These are phyloP conservation scores for Malacoctenus gilli DNA, from an alignment of 2,797 vertebrate species.

Conservation along the genomic window DNA sequence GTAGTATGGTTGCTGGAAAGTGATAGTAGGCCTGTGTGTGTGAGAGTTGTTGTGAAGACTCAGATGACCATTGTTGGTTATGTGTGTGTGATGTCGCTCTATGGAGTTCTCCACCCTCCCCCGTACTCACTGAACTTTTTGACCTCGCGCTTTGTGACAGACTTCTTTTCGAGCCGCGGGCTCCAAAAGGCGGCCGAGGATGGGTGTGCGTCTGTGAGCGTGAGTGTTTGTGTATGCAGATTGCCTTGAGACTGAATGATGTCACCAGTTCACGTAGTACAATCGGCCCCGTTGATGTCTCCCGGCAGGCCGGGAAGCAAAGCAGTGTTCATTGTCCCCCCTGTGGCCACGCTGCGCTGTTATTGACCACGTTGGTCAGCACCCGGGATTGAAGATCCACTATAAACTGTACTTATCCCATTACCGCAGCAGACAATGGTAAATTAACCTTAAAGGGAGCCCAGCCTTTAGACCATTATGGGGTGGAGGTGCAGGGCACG, in stretches of 20 bases:
- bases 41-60: conserved; percentile 47
- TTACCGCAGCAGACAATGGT: conserved; percentile 39
- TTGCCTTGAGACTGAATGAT: conserved; percentile 63
- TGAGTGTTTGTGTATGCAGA: conserved; percentile 23
- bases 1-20: conserved; percentile 50
- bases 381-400: conserved; percentile 46
- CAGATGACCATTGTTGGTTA: conserved; percentile 70
- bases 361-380: conserved; percentile 50
- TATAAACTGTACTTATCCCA: conserved; percentile 46
- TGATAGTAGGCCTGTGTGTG: conserved; percentile 57
- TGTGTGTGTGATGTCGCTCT: conserved; percentile 69
- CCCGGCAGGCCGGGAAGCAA: conserved; percentile 49
- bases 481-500: neutral
- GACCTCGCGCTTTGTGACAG: conserved; percentile 63
- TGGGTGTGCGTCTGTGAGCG: conserved; percentile 16
- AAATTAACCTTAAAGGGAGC: conserved; percentile 40
- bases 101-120: conserved; percentile 62
- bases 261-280: conserved; percentile 64
- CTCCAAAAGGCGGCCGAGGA: conserved; percentile 14
- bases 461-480: conserved; percentile 28
- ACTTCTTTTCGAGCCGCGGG: conserved; percentile 45
- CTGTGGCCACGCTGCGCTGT: conserved; percentile 43
- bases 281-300: conserved; percentile 68
- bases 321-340: conserved; percentile 56
- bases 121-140: conserved; percentile 51